Evolutionary conservation across 2,888 invertebrate species (phyloP).

Genomic region (Venustoraphidia nigricollis): DNA sequence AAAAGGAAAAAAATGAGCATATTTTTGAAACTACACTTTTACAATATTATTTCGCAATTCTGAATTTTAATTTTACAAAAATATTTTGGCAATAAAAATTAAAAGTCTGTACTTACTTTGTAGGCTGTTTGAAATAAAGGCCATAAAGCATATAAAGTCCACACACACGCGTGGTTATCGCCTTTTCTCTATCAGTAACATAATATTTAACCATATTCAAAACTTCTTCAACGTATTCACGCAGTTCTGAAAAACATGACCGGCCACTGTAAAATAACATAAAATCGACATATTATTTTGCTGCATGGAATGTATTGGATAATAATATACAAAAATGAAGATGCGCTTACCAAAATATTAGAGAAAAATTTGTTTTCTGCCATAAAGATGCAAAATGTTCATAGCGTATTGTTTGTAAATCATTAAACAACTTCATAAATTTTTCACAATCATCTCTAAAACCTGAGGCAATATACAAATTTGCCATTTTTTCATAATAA

Average conservation of each 20-base stretch:
- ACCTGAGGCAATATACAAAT: not conserved
- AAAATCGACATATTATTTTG: not conserved
- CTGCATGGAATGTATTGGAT: too few relatives aligned
- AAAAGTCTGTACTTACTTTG: not conserved
- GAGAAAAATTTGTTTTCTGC: conserved; percentile 1
- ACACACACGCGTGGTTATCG: not conserved
- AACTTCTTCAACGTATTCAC: conserved; percentile 1
- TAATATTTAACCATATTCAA: not conserved
- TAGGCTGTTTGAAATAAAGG: conserved; percentile 1
- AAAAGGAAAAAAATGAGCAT: not conserved
- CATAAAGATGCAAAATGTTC: not conserved
- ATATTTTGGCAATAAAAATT: not conserved
- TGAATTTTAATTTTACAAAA: too few relatives aligned
- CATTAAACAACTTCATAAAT: not conserved
- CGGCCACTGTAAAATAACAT: not conserved
- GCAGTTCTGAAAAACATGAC: not conserved
- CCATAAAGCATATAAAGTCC: conserved; percentile 1
- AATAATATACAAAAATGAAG: too few relatives aligned
- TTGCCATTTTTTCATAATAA: too few relatives aligned
- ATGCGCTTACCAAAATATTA: not conserved
- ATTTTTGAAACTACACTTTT: too few relatives aligned
- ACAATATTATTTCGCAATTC: too few relatives aligned
- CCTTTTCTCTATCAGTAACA: not conserved
- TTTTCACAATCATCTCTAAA: not conserved
- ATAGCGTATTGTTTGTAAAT: not conserved